Evolutionary conservation across 2,113 vertebrate genomes (phyloP).

Genomic region (Equus quagga): DNA sequence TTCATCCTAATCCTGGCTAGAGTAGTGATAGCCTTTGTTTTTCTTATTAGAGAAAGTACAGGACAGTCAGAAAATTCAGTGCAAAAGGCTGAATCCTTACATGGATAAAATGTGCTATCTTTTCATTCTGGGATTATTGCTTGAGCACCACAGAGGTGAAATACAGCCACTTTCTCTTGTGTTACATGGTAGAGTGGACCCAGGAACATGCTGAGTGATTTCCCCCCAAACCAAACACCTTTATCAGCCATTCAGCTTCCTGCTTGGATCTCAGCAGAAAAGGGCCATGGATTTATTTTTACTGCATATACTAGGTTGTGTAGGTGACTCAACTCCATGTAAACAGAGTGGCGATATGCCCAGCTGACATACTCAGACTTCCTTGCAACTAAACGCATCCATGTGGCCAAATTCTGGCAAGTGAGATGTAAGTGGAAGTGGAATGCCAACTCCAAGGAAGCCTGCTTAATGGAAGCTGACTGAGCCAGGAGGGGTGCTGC

Average conservation of each 20-base stretch:
- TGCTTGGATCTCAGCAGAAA: neutral
- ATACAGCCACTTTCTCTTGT: neutral
- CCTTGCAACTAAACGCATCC: neutral
- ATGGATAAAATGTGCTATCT: neutral
- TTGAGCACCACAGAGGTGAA: neutral
- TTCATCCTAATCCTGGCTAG: neutral
- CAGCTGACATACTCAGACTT: neutral
- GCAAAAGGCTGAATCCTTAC: neutral
- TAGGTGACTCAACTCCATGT: neutral
- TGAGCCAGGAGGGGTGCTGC: neutral
- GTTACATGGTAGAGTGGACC: neutral
- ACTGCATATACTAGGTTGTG: neutral
- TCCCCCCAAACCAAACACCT: neutral
- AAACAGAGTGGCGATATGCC: neutral
- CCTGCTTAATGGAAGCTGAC: neutral
- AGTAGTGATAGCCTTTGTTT: neutral
- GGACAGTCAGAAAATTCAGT: neutral
- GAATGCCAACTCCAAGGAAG: neutral
- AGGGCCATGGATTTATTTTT: neutral
- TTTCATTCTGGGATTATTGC: too few species aligned
- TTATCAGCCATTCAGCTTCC: neutral
- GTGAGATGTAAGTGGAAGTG: neutral
- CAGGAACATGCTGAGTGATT: neutral
- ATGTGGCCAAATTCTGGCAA: neutral
- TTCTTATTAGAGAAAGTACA: neutral